Evolutionary conservation across 2,797 vertebrate species (phyloP).

Genomic region (Schizopygopsis pylzovi): DNA sequence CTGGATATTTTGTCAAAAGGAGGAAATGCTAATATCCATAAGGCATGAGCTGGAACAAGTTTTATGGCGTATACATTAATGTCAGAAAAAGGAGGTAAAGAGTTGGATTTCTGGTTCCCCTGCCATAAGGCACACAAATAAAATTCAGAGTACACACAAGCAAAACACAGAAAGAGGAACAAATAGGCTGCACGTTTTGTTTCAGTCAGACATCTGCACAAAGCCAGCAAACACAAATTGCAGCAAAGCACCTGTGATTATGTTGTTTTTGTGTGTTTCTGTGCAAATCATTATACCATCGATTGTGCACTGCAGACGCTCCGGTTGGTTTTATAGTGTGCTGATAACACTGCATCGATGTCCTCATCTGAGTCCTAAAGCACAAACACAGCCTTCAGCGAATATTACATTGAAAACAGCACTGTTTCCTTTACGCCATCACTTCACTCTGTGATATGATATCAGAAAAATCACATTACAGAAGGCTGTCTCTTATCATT

Average conservation of each 20-base stretch:
- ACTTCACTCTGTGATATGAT: conserved; percentile 18
- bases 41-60: not conserved
- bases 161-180: not conserved
- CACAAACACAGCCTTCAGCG: conserved; percentile 39
- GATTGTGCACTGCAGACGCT: conserved; percentile 82
- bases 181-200: not conserved
- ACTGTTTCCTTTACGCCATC: conserved; percentile 11
- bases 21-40: conserved; percentile 15
- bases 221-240: not conserved
- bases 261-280: conserved; percentile 30
- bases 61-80: not conserved
- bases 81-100: not conserved
- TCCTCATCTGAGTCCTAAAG: conserved; percentile 84
- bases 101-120: not conserved
- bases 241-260: conserved; percentile 24
- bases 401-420: conserved; percentile 73
- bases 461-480: conserved; percentile 9
- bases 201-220: conserved; percentile 20
- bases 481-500: conserved; percentile 23
- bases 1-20: conserved; percentile 16
- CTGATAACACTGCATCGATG: conserved; percentile 82
- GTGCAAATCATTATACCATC: conserved; percentile 77
- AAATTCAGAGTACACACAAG: conserved; percentile 2
- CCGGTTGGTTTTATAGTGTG: conserved; percentile 73
- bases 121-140: conserved; percentile 9